phyloP scores from a whole-genome alignment of 2,113 vertebrate genomes.

The Mixornis gularis region DNA sequence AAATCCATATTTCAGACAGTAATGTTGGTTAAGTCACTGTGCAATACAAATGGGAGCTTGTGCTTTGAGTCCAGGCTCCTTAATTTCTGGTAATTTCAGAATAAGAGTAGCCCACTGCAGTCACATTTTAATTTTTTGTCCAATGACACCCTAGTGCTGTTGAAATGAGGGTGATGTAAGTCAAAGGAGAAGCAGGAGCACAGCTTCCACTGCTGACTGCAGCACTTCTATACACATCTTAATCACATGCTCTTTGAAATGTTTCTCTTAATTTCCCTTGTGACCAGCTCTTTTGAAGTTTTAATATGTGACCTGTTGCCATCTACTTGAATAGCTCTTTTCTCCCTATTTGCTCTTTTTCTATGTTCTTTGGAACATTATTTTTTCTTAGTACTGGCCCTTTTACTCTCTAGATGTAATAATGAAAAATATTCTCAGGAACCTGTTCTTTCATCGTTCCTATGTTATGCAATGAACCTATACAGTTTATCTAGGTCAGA shows the following conservation, averaged over 20 bases:
- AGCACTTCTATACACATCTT: conserved; percentile 6
- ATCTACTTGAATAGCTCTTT: not conserved
- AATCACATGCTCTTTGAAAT: conserved; percentile 30
- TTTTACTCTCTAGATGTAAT: not conserved
- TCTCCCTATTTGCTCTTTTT: conserved; percentile 7
- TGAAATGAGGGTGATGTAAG: not conserved
- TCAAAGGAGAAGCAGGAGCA: conserved; percentile 10
- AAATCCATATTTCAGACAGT: not conserved
- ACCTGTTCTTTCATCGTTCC: not conserved
- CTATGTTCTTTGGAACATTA: not conserved
- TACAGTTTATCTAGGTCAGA: not conserved
- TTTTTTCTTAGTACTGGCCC: not conserved
- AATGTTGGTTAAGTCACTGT: not conserved
- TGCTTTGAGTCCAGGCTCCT: not conserved
- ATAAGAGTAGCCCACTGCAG: not conserved
- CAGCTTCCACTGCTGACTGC: conserved; percentile 5
- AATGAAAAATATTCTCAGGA: conserved; percentile 10
- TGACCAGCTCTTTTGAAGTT: conserved; percentile 17
- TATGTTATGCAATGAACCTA: not conserved
- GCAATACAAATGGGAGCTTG: not conserved
- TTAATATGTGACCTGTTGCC: conserved; percentile 17
- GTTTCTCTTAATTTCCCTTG: conserved; percentile 9
- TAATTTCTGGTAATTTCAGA: not conserved
- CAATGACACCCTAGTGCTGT: not conserved
- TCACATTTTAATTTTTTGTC: conserved; percentile 5